Evolutionary conservation across 2,888 invertebrate species (phyloP).

Genomic region (Beris chalybata): DNA sequence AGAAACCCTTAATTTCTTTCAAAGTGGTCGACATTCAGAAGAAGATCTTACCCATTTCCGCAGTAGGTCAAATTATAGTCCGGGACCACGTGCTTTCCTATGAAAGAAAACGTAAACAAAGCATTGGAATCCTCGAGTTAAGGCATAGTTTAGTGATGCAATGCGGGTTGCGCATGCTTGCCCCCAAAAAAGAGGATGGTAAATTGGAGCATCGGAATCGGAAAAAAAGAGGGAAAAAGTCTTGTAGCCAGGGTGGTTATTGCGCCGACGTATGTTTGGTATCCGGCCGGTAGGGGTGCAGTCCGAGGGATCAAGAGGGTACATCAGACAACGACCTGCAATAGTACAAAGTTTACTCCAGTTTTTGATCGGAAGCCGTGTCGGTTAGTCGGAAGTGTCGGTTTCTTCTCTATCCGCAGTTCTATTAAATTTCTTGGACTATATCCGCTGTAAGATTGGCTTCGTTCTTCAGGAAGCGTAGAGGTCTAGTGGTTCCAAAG

Average conservation of each 20-base stretch:
- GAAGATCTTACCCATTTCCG: not conserved
- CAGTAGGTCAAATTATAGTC: constrained; percentile 22
- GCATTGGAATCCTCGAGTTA: not conserved
- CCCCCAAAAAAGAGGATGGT: not conserved
- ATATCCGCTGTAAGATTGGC: too few species aligned
- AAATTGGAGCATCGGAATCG: constrained; percentile 3
- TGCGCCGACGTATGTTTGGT: constrained; percentile 27
- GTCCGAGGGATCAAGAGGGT: not conserved
- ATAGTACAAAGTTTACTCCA: constrained; percentile 20
- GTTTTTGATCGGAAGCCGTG: constrained; percentile 27
- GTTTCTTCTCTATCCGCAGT: too few species aligned
- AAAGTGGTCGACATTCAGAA: too few species aligned
- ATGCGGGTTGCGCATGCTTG: not conserved
- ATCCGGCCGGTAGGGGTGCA: constrained; percentile 21
- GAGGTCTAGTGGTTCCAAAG: too few species aligned
- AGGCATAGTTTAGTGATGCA: constrained; percentile 14
- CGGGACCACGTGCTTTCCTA: constrained; percentile 21
- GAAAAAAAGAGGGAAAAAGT: not conserved
- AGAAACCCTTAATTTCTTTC: too few species aligned
- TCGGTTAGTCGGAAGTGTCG: not conserved
- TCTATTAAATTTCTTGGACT: too few species aligned
- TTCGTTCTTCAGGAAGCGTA: too few species aligned
- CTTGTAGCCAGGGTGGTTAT: constrained; percentile 7
- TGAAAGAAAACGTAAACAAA: constrained; percentile 24
- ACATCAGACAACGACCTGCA: constrained; percentile 31